Base-by-base conservation (phyloP, 2,113 vertebrate genomes). In the Passer montanus region DNA sequence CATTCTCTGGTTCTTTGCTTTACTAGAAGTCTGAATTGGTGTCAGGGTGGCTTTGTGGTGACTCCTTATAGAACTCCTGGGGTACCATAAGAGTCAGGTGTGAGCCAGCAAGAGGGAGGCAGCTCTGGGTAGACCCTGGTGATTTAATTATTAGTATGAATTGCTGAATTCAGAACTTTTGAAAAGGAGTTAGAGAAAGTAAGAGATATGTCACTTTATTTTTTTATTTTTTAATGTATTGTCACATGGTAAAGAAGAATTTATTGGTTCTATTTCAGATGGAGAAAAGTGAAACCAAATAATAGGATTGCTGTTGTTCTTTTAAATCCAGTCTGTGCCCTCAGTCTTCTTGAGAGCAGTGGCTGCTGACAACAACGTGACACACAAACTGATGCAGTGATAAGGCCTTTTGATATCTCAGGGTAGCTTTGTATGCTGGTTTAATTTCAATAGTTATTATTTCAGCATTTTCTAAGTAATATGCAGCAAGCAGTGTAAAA, bases 51-150 rank as follows among this genome's bases (percentile, higher is more conserved):
- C 47, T 72, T 68, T 52, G 13, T 43, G 23, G 43, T 43, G 35
- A 52, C 21, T 64, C 16, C 64, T 50, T 33, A 6, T 16, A 33
- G 62, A 64, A 6, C 35, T 56, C 35, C 15, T 37, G 37, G 43
- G 6, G 1, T 70, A 15, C 30, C 10, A 0, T n/a, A 27, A 13
- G 46, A 78, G 56, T 56, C 6, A 6, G 4, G 46, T 33, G 35
- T 79, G 52, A 52, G 27, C 24, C 49, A 53, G 28, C 9, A 21
- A 37, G 60, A 74, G 47, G 19, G 37, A 69, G 41, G 33, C 67
- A 76, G 30, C 41, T 67, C 56, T 75, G 28, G 35, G 12, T 76
- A 24, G 41, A 44, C 28, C 10, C 18, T 27, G 18, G 6, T 73
- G 59, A 39, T 69, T 58, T 78, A 58, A 49, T 62, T 66, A 11